Conservation (phyloP, 1,140 invertebrate species). For the Elymnias hypermnestra region DNA sequence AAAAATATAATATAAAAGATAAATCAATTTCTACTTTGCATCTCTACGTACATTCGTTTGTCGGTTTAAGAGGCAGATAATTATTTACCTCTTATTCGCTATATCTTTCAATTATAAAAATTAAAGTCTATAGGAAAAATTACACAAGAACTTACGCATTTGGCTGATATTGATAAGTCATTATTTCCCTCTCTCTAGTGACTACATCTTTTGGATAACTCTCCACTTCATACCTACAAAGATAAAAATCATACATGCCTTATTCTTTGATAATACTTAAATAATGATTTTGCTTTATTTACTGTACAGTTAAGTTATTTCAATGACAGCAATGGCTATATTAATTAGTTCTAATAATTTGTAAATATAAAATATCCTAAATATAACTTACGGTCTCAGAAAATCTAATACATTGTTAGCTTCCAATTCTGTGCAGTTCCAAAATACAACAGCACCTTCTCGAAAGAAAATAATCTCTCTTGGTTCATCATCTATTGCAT, state of each 20-base stretch:
- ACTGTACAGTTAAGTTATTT: no score
- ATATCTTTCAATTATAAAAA: no score
- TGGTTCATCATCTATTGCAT: slow-evolving; percentile 47
- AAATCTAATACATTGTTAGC: slow-evolving; percentile 86
- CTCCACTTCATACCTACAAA: slow-evolving; percentile 77
- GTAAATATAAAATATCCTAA: slow-evolving; percentile 1
- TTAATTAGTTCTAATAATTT: no score
- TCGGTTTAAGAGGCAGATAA: no score
- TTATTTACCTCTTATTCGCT: no score
- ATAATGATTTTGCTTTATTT: no score
- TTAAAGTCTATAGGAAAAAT: no score
- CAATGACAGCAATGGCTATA: no score
- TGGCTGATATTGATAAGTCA: slow-evolving; percentile 85
- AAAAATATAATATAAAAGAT: no score
- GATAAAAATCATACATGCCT: neutral
- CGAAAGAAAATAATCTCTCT: slow-evolving; percentile 70
- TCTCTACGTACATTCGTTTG: no score
- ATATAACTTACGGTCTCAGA: slow-evolving; percentile 70
- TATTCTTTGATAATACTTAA: no score
- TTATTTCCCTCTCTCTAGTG: slow-evolving; percentile 87
- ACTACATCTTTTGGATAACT: slow-evolving; percentile 83
- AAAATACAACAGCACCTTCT: slow-evolving; percentile 93
- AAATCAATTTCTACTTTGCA: no score
- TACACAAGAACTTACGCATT: slow-evolving; percentile 73
- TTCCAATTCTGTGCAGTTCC: slow-evolving; percentile 93